Percentiles rank a stretch among this genome's conserved stretches.
These are phyloP conservation scores for Silurus aristotelis DNA, from an alignment of 2,797 vertebrate species.

Conservation along the genomic window DNA sequence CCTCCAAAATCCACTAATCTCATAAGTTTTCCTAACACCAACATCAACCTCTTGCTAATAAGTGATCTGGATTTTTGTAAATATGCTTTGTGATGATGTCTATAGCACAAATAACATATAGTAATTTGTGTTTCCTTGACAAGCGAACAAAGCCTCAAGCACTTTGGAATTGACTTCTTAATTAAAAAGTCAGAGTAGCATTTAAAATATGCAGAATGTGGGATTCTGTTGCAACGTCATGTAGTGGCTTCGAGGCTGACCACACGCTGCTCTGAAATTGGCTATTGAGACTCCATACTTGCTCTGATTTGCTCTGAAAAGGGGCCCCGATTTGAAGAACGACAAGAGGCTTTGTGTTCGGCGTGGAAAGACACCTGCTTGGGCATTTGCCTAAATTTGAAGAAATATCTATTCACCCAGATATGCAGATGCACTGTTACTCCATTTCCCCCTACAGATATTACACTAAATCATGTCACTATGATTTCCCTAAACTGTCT, in stretches of 20 bases:
- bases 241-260: constrained; percentile 20
- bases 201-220: constrained; percentile 17
- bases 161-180: constrained; percentile 19
- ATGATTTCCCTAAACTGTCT: not conserved
- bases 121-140: no score
- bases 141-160: not conserved
- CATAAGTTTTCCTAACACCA: not conserved
- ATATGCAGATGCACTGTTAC: constrained; percentile 13
- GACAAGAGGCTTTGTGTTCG: not conserved
- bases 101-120: not conserved
- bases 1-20: not conserved
- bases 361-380: constrained; percentile 35
- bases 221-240: not conserved
- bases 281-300: not conserved
- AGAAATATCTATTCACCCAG: not conserved
- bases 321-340: not conserved
- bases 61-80: not conserved
- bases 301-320: no score
- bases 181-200: not conserved
- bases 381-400: not conserved
- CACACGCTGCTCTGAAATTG: constrained; percentile 31
- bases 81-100: not conserved
- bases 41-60: not conserved
- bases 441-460: constrained; percentile 30
- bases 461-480: constrained; percentile 27